Percentiles rank a stretch among this genome's conserved stretches.
These are phyloP conservation scores for Zele albiditarsus DNA, from an alignment of 2,888 invertebrate species.

Conservation along the genomic window DNA sequence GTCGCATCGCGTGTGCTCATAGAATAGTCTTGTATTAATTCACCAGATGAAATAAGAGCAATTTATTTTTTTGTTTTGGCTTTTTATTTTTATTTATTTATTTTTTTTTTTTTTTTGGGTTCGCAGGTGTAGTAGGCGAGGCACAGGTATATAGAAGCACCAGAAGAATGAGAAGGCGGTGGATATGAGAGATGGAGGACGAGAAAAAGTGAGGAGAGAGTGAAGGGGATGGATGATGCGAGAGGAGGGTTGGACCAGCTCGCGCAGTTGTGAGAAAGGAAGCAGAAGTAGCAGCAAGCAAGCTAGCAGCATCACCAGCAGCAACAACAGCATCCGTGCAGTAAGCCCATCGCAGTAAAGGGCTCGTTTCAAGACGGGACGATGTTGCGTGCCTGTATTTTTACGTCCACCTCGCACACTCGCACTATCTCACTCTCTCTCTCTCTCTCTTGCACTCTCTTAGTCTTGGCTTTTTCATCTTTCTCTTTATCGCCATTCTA, in stretches of 20 bases:
- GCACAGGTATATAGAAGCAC: slow-evolving; percentile 31
- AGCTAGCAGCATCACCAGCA: neutral
- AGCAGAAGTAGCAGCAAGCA: neutral
- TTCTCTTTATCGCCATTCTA: neutral
- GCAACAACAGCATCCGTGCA: slow-evolving; percentile 62
- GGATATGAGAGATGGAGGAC: neutral
- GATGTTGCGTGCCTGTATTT: slow-evolving; percentile 41
- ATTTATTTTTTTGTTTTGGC: neutral
- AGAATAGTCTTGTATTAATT: slow-evolving; percentile 38
- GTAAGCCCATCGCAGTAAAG: slow-evolving; percentile 42
- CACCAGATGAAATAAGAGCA: slow-evolving; percentile 31
- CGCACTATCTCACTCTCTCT: neutral
- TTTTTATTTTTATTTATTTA: neutral
- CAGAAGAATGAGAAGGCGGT: slow-evolving; percentile 11
- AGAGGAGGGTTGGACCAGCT: neutral
- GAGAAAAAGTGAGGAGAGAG: slow-evolving; percentile 10
- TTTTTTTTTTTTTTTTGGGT: slow-evolving; percentile 6
- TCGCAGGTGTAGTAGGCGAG: slow-evolving; percentile 42
- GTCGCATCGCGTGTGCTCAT: slow-evolving; percentile 29
- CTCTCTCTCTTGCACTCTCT: slow-evolving; percentile 9
- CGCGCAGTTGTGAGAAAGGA: neutral
- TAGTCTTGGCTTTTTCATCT: slow-evolving; percentile 21
- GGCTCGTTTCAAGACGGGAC: slow-evolving; percentile 35
- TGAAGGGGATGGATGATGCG: slow-evolving; percentile 9
- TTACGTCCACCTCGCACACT: slow-evolving; percentile 16